Evolutionary conservation across 2,888 invertebrate species (phyloP), one percentile per base, ranked within the genome.

Genomic region (Cephus sareptanus): DNA sequence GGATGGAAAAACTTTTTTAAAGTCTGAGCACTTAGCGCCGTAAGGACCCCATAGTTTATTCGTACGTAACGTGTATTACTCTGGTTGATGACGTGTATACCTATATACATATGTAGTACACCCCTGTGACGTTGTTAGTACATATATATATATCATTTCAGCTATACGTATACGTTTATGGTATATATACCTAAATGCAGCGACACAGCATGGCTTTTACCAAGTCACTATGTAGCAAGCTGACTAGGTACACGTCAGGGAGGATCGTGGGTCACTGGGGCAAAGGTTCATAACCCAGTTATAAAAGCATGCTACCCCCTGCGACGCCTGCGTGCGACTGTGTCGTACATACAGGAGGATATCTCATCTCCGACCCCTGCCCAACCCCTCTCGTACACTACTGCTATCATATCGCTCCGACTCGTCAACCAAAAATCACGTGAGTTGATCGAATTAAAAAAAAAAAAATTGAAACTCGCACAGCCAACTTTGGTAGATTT

Each of bases 241-340:
- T 23, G 23, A 56, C 56, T 56, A 56, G 23, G 56, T 11, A 71
- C 71, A 71, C 30, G 34, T 71, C 30, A 30, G 71, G n/a, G 30
- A 33, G 35, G 31, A n/a, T 74, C 74, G 69, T 68, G 35, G 76
- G 69, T 74, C 73, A 79, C 76, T 74, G 15, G 78, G 76, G 40
- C 76, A 79, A 79, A 79, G 79, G 79, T 79, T 75, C 76, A 77
- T 77, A 75, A 77, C 79, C 79, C 40, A 74, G 76, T 79, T 79
- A 23, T 23, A 56, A 56, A 56, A 56, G 56, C 56, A 56, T 23
- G 23, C 23, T 56, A 56, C 56, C 56, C 23, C 23, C 23, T 56
- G 23, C 23, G 23, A 56, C 23, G 56, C 23, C 56, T 23, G 56
- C 23, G 56, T 56, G 56, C 56, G 23, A 56, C 56, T 56, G 2